Base-by-base conservation (phyloP, 1,140 invertebrate genomes). In the Heliothis virescens region DNA sequence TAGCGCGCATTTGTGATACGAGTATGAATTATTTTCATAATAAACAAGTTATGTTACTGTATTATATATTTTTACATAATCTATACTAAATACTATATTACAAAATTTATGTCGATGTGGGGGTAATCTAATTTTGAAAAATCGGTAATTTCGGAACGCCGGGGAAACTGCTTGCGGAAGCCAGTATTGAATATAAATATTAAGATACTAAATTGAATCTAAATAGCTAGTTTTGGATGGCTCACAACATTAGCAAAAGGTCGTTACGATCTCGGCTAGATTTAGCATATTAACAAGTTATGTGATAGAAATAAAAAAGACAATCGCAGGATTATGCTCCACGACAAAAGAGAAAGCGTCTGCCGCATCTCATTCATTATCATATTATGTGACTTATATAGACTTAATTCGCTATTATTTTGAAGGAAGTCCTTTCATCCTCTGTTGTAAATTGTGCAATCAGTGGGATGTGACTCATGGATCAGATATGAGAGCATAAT, bases 401-500 rank as follows among this genome's bases (percentile, higher is more conserved):
- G 34, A 34, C 34, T 34, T 21, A 48, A 41, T 59, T 29, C 48
- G 16, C 10, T 34, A 63, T 3, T 29, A 62, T 75, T 75, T 59
- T 16, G 41, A 15, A 34, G 18, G 3, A 73, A 73, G 34, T 76
- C 26, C 60, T 57, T 63, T 53, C 50, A 53, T 63, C 18, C 21
- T 48, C 26, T 57, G 52, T 57, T 57, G 55, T 55, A n/a, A n/a
- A n/a, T n/a, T n/a, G n/a, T n/a, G 60, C 48, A 29, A 55, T 73
- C 48, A 65, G 18, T 16, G 60, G 78, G 81, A 79, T 65, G 78
- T 84, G 79, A 82, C 41, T 78, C 81, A 82, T 53, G 57, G 26
- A 65, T 83, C 82, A 76, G 81, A 82, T 84, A 81, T 77, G 76
- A 15, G 50, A n/a, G 15, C 26, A 80, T 65, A 63, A 62, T 52